These are phyloP conservation scores for Manis crassicaudata DNA, from an alignment of 2,797 vertebrate species.

Conservation along the genomic window DNA sequence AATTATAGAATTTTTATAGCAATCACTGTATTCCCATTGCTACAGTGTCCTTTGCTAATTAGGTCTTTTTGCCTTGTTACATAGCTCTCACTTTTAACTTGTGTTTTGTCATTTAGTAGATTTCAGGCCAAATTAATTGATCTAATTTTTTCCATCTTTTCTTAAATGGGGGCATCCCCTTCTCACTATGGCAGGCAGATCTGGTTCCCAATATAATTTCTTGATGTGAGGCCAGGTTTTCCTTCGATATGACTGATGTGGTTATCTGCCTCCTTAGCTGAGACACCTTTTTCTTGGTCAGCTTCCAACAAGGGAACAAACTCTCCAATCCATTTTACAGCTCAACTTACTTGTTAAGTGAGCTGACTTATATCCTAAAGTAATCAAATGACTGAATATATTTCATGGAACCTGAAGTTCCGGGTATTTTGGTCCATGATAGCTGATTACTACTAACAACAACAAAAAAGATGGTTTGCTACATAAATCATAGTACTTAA, in stretches of 20 bases:
- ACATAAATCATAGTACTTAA: background rate
- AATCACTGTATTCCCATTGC: background rate
- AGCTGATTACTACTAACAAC: background rate
- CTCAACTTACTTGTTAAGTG: background rate
- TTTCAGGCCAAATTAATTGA: conserved; percentile 22
- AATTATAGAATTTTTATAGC: background rate
- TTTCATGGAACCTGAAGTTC: background rate
- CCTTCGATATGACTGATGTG: background rate
- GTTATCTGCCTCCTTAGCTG: background rate
- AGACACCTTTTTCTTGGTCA: background rate
- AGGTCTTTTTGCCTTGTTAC: background rate
- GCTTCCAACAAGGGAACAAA: background rate
- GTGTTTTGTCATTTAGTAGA: background rate
- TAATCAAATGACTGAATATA: background rate
- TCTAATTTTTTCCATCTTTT: conserved; percentile 9
- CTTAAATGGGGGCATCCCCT: background rate
- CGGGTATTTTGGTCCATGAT: background rate
- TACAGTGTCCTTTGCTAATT: conserved; percentile 12
- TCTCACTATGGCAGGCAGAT: background rate
- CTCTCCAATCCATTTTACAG: background rate
- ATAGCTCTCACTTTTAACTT: background rate
- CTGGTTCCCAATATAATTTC: conserved; percentile 7
- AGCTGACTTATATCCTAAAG: background rate
- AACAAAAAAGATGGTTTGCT: background rate
- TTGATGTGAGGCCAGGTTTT: conserved; percentile 13